Evolutionary conservation across 2,888 invertebrate genomes (phyloP), one percentile per base, ranked within the genome.

Genomic region (Spilarctia lutea): DNA sequence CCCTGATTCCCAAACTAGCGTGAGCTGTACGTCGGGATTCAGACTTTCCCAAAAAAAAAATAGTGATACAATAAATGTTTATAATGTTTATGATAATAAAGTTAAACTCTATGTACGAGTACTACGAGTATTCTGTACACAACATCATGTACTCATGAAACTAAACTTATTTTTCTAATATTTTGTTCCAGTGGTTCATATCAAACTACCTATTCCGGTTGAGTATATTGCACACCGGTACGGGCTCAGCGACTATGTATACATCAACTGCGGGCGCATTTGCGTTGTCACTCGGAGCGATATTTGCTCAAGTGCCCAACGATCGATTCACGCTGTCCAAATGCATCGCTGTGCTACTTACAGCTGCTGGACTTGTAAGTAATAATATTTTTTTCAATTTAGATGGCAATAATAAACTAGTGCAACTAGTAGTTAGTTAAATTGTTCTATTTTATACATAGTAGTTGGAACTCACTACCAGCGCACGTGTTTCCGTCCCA

Each of bases 151-250:
- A 8, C 52, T 7, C 24, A n/a, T n/a, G n/a, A n/a, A 52, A 56
- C 24, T 16, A 56, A 10, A n/a, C n/a, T 60, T 0, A 24, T 67
- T 35, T 42, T 67, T 10, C 27, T 66, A n/a, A 18, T 65, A n/a
- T 56, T 70, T 83, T 80, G 85, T 97, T 97, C 71, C 95, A 99
- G 98, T 99, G 99, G 99, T 99, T 99, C 94, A 93, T 98, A 87
- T 99, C 99, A 75, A 99, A 99, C 95, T 99, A 99, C 91, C 97
- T 98, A 75, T 99, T 98, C 94, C 99, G 99, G 92, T 96, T 98
- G 88, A 98, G 99, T 71, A 94, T 99, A 79, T 96, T 97, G 72
- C 97, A 98, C 94, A 98, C 98, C 7, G 97, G 98, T 88, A 97
- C 98, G 24, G 98, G 98, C 74, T 97, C 99, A 76, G 98, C 99